These are phyloP conservation scores for Erebia epiphron DNA, from an alignment of 2,888 invertebrate genomes.

Conservation along the genomic window DNA sequence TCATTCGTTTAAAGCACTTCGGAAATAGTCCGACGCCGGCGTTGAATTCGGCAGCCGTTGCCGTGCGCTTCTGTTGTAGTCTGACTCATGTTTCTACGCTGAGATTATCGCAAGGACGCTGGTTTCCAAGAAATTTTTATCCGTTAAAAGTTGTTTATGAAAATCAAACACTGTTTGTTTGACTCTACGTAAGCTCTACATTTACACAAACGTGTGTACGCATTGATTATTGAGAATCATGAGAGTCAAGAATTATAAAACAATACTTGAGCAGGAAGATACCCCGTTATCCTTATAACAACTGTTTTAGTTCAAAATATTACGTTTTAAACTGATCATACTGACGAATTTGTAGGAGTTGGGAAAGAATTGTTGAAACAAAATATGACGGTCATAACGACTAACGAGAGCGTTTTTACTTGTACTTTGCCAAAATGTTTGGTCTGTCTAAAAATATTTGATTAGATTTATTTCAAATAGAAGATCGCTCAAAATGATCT, in stretches of 20 bases:
- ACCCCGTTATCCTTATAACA: too few species aligned
- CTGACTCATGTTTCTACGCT: constrained; percentile 69
- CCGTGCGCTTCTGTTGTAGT: constrained; percentile 59
- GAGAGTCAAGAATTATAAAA: neutral
- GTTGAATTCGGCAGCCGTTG: constrained; percentile 61
- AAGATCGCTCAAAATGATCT: neutral
- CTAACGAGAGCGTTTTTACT: too few species aligned
- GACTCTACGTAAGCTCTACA: constrained; percentile 24
- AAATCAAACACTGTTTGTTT: constrained; percentile 42
- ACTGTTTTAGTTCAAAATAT: too few species aligned
- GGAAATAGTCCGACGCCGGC: constrained; percentile 29
- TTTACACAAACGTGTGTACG: constrained; percentile 6
- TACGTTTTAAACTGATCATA: too few species aligned
- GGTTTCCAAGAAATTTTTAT: constrained; percentile 56
- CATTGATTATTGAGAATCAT: neutral
- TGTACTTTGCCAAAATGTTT: neutral
- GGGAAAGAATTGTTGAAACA: too few species aligned
- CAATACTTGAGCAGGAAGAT: too few species aligned
- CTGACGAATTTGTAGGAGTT: too few species aligned
- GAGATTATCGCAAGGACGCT: constrained; percentile 70
- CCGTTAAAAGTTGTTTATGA: constrained; percentile 49
- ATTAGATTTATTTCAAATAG: neutral
- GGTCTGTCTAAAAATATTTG: neutral
- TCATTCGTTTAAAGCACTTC: constrained; percentile 31
- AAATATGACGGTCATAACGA: too few species aligned